Percentiles rank a stretch among this genome's conserved stretches.
phyloP scores from a whole-genome alignment of 2,797 vertebrate species.

The Sebastes trivittatus region DNA sequence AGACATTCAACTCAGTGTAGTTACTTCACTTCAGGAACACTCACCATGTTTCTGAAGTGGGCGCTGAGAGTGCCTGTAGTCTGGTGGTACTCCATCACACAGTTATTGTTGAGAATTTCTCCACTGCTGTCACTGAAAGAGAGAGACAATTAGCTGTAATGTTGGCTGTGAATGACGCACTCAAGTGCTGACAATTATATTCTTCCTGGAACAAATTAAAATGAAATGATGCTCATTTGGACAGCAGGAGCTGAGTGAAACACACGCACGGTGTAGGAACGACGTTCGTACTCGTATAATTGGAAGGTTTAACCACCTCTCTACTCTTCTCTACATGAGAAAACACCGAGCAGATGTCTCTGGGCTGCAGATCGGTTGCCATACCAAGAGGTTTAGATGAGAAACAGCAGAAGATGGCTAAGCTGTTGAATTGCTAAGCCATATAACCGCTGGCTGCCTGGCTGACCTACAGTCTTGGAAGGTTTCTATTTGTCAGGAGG shows the following conservation, averaged over 20 bases:
- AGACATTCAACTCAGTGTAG: not conserved
- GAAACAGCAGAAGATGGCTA: constrained; percentile 14
- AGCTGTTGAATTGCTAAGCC: constrained; percentile 5
- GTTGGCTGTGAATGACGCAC: not conserved
- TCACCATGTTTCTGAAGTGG: constrained; percentile 92
- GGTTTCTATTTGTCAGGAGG: constrained; percentile 54
- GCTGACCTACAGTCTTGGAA: constrained; percentile 35
- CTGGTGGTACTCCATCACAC: constrained; percentile 95
- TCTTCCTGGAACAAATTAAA: constrained; percentile 14
- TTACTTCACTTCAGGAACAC: constrained; percentile 4
- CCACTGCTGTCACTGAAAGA: constrained; percentile 91
- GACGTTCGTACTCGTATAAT: not conserved
- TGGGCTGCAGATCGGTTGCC: not conserved
- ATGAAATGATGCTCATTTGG: not conserved
- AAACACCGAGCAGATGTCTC: constrained; percentile 7
- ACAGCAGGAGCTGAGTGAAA: not conserved
- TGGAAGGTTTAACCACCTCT: constrained; percentile 1
- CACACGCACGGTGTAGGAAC: not conserved
- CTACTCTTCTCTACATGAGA: not conserved
- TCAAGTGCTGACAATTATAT: not conserved
- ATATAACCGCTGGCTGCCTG: constrained; percentile 27
- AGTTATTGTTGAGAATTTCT: constrained; percentile 97
- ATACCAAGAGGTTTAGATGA: constrained; percentile 1
- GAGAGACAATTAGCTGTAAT: constrained; percentile 27
- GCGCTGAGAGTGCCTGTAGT: constrained; percentile 84